Conservation (phyloP, 23 tunicate genomes). For the Phallusia fumigata region DNA sequence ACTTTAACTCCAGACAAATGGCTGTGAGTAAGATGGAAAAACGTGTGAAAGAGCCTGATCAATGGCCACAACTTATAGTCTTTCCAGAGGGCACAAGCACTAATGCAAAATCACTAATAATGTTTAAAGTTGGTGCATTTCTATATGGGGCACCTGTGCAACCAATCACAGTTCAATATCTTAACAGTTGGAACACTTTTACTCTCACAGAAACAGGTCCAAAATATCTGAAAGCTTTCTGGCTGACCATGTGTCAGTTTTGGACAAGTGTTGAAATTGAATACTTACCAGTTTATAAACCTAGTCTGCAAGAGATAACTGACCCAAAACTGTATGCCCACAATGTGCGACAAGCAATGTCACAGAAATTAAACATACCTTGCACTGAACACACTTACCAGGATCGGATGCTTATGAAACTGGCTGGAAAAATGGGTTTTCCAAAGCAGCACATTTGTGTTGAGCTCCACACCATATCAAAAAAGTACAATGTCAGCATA, state of each 20-base stretch:
- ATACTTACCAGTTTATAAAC: constrained; percentile 71
- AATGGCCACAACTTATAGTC: constrained; percentile 73
- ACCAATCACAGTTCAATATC: constrained; percentile 61
- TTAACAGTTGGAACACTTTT: constrained; percentile 26
- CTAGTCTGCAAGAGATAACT: constrained; percentile 39
- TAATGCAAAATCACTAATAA: constrained; percentile 44
- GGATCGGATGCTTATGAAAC: constrained; percentile 75
- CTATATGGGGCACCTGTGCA: constrained; percentile 67
- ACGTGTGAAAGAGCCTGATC: constrained; percentile 25
- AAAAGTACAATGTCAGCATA: constrained; percentile 30
- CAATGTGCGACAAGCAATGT: constrained; percentile 54
- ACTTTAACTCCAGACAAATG: constrained; percentile 45
- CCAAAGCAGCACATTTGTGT: constrained; percentile 48
- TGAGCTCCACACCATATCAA: constrained; percentile 42
- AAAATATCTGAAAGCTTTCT: constrained; percentile 43
- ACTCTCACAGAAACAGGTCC: constrained; percentile 73
- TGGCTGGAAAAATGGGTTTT: constrained; percentile 50
- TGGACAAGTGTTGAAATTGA: constrained; percentile 38
- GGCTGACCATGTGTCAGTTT: constrained; percentile 73
- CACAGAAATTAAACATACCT: constrained; percentile 40
- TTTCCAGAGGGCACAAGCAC: constrained; percentile 97
- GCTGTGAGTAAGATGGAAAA: constrained; percentile 40
- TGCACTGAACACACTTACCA: constrained; percentile 82
- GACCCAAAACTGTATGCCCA: constrained; percentile 73
- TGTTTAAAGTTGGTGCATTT: constrained; percentile 84